Conservation (phyloP, 2,888 invertebrate genomes). For the Drosophila nigricruria region DNA sequence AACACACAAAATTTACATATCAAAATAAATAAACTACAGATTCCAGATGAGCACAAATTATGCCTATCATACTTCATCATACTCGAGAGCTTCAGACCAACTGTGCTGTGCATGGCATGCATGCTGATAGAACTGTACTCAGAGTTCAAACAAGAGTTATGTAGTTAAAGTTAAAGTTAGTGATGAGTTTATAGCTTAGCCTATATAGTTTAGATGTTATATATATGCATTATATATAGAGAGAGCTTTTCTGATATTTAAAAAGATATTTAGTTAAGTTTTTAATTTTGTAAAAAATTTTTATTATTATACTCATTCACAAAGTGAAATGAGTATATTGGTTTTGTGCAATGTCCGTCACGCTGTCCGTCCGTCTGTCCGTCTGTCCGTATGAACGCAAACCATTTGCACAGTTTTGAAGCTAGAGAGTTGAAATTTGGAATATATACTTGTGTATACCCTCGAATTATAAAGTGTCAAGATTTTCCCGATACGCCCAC, state of each 20-base stretch:
- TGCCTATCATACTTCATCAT: constrained; percentile 7
- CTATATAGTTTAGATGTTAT: background rate
- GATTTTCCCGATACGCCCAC: no score
- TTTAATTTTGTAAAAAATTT: no score
- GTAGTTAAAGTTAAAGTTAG: background rate
- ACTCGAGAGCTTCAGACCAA: background rate
- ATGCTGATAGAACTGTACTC: background rate
- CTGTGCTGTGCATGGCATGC: constrained; percentile 6
- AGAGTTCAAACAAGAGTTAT: background rate
- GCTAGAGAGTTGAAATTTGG: no score
- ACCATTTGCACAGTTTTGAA: no score
- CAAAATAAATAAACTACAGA: constrained; percentile 10
- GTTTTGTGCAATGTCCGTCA: no score
- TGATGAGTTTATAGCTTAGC: background rate
- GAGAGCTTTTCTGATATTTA: background rate
- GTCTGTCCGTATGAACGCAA: no score
- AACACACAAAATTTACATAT: constrained; percentile 48
- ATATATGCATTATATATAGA: background rate
- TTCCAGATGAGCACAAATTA: constrained; percentile 8
- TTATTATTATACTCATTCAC: no score
- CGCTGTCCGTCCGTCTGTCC: no score
- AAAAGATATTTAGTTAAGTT: no score
- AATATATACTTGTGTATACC: no score
- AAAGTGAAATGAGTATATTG: no score
- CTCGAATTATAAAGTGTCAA: no score